phyloP scores from a whole-genome alignment of 2,888 invertebrate species.

The Eilema caniola region DNA sequence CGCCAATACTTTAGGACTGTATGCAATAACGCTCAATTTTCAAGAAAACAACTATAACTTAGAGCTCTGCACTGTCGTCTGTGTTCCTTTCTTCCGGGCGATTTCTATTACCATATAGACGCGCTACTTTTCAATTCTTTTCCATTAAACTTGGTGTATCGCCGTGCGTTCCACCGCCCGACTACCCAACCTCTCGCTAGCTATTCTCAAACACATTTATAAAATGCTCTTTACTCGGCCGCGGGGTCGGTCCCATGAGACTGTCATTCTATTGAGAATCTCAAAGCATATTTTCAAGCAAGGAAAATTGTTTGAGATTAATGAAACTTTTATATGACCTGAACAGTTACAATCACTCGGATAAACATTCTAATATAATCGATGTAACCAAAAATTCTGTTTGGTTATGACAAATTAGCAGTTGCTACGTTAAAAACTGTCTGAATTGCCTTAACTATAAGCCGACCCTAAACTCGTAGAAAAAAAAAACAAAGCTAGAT shows the following conservation, averaged over 20 bases:
- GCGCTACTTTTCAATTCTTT: slow-evolving; percentile 87
- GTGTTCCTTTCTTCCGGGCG: slow-evolving; percentile 86
- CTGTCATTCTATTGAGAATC: slow-evolving; percentile 83
- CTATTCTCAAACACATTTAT: slow-evolving; percentile 84
- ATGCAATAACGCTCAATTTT: slow-evolving; percentile 85
- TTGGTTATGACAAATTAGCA: not conserved
- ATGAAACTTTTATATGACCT: slow-evolving; percentile 71
- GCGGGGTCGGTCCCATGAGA: slow-evolving; percentile 76
- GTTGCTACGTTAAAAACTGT: too few species aligned
- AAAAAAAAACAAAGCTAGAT: too few species aligned
- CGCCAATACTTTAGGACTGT: slow-evolving; percentile 68
- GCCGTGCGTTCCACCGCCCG: slow-evolving; percentile 78
- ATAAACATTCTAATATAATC: slow-evolving; percentile 37
- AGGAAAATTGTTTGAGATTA: slow-evolving; percentile 73
- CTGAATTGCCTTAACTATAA: too few species aligned
- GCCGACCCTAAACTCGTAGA: too few species aligned
- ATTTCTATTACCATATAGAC: slow-evolving; percentile 87
- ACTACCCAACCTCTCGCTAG: slow-evolving; percentile 66
- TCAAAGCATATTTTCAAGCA: slow-evolving; percentile 78
- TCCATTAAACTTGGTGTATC: slow-evolving; percentile 86
- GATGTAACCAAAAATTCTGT: not conserved
- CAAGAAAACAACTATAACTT: slow-evolving; percentile 85
- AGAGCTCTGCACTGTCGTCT: slow-evolving; percentile 83
- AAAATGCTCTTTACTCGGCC: slow-evolving; percentile 84
- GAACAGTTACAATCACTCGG: slow-evolving; percentile 57